Percentiles rank a stretch among this genome's conserved stretches.
phyloP scores from a whole-genome alignment of 2,888 invertebrate species.

The Drosophila sordidula region DNA sequence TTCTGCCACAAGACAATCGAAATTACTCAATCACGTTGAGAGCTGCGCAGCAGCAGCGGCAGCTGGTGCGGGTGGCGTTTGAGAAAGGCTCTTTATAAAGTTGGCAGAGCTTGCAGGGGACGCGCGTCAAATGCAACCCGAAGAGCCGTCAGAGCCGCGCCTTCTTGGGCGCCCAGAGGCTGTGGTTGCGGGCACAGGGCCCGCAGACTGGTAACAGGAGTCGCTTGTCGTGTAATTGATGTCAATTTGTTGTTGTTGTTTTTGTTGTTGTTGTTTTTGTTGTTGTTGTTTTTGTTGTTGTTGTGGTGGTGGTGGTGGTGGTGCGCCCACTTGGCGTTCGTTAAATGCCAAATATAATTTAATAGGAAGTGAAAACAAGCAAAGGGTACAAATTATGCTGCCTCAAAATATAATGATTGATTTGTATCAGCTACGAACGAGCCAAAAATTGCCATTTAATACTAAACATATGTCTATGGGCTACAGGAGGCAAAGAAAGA shows the following conservation, averaged over 20 bases:
- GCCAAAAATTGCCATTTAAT: conserved; percentile 62
- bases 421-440: conserved; percentile 75
- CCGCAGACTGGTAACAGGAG: conserved; percentile 60
- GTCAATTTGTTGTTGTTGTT: conserved; percentile 50
- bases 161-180: conserved; percentile 46
- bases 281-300: conserved; percentile 6
- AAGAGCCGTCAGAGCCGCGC: conserved; percentile 69
- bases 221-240: conserved; percentile 76
- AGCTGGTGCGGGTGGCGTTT: conserved; percentile 13
- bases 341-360: conserved; percentile 81
- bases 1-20: conserved; percentile 80
- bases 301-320: conserved; percentile 23
- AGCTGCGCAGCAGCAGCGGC: conserved; percentile 22
- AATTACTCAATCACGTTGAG: conserved; percentile 75
- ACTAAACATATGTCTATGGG: conserved; percentile 55
- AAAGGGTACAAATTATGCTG: conserved; percentile 78
- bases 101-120: conserved; percentile 32
- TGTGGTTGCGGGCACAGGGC: conserved; percentile 22
- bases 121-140: conserved; percentile 74
- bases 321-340: conserved; percentile 67
- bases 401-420: conserved; percentile 73
- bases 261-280: conserved; percentile 33
- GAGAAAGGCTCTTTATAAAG: conserved; percentile 47
- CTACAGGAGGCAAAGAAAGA: neutral
- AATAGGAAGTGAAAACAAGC: conserved; percentile 80